Evolutionary conservation across 2,113 vertebrate genomes (phyloP).

Genomic region (Boulengeromyrus knoepffleri): DNA sequence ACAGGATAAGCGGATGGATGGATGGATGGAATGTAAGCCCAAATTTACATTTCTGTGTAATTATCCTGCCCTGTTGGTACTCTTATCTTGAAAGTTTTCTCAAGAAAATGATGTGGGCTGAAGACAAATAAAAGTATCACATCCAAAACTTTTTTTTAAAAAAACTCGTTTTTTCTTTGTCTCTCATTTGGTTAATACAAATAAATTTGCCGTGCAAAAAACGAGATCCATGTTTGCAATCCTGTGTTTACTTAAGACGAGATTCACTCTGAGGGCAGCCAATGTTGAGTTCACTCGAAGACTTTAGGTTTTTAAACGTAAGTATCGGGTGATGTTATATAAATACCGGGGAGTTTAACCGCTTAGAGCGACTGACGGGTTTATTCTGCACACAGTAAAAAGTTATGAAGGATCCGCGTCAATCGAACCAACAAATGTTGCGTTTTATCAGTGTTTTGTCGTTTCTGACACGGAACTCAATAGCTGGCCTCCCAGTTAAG

Average conservation of each 20-base stretch:
- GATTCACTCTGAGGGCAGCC: background rate
- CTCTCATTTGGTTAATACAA: background rate
- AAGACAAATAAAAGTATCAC: background rate
- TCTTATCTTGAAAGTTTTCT: background rate
- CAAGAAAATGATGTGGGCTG: background rate
- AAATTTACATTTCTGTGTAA: background rate
- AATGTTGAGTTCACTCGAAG: background rate
- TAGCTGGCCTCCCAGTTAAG: background rate
- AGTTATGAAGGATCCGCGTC: background rate
- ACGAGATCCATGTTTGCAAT: background rate
- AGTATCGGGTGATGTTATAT: background rate
- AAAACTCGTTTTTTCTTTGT: background rate
- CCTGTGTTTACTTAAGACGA: background rate
- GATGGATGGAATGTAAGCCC: background rate
- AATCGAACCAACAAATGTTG: background rate
- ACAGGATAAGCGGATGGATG: background rate
- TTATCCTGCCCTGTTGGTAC: background rate
- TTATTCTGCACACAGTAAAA: background rate
- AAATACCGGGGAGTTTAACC: background rate
- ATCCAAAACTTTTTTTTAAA: background rate
- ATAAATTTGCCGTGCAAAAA: background rate
- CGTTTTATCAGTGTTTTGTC: background rate
- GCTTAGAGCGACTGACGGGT: background rate
- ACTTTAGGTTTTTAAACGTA: background rate
- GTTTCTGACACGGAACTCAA: background rate